phyloP scores from a whole-genome alignment of 2,888 invertebrate genomes.

The Parnassius mnemosyne region DNA sequence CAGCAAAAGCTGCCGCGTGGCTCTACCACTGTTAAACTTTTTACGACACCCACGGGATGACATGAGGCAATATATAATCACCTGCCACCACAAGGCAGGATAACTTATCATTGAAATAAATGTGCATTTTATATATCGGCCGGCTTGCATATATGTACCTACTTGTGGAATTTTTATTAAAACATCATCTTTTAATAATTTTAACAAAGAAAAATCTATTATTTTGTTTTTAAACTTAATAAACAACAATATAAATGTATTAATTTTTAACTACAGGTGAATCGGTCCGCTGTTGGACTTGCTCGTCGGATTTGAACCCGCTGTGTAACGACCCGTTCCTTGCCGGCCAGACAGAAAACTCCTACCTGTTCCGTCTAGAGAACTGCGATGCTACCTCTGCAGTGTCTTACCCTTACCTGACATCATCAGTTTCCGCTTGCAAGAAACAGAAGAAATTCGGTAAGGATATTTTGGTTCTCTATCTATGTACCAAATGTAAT shows the following conservation, averaged over 20 bases:
- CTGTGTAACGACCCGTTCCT: constrained; percentile 88
- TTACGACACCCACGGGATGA: not conserved
- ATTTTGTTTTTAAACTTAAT: no score
- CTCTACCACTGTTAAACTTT: no score
- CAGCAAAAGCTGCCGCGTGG: no score
- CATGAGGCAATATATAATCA: not conserved
- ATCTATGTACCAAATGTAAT: no score
- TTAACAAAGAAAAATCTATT: no score
- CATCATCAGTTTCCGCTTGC: constrained; percentile 83
- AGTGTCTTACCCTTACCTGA: constrained; percentile 69
- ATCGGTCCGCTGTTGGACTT: constrained; percentile 87
- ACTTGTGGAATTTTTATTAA: no score
- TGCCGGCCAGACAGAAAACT: constrained; percentile 67
- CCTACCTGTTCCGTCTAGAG: constrained; percentile 67
- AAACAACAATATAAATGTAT: no score
- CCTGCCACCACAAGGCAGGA: no score
- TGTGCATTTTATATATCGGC: no score
- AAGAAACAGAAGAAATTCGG: constrained; percentile 88
- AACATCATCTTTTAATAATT: no score
- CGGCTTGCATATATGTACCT: no score
- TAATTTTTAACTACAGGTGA: constrained; percentile 71
- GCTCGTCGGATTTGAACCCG: constrained; percentile 85
- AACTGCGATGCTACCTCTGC: constrained; percentile 74
- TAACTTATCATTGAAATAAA: no score
- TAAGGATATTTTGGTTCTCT: constrained; percentile 44